Evolutionary conservation across 2,113 vertebrate species (phyloP).

Genomic region (Sapayoa aenigma): DNA sequence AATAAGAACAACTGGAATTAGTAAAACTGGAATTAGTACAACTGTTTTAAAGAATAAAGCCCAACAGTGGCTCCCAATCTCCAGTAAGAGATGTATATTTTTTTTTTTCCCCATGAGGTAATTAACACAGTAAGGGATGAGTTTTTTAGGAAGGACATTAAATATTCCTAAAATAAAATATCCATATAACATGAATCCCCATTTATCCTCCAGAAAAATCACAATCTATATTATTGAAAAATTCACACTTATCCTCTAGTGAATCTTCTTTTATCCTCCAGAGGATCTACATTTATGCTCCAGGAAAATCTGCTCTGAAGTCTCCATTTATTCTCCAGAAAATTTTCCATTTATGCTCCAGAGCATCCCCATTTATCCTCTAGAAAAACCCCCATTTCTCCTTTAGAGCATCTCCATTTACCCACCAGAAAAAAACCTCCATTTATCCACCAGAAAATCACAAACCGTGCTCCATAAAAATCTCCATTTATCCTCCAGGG

Average conservation of each 20-base stretch:
- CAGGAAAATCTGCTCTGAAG: too few relatives aligned
- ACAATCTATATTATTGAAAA: too few relatives aligned
- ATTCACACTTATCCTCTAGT: background rate
- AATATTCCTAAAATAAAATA: background rate
- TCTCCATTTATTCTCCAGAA: background rate
- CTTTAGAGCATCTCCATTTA: background rate
- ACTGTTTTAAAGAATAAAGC: background rate
- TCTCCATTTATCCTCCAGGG: too few relatives aligned
- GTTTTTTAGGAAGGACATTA: background rate
- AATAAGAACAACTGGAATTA: background rate
- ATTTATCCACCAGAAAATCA: background rate
- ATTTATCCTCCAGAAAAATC: background rate
- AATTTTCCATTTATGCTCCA: background rate
- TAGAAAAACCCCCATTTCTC: background rate
- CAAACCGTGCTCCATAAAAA: too few relatives aligned
- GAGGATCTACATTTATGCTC: background rate
- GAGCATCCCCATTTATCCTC: background rate
- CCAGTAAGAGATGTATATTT: background rate
- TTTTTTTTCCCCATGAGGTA: background rate
- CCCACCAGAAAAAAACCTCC: background rate
- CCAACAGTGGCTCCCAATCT: background rate
- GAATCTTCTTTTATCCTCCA: background rate
- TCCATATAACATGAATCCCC: background rate
- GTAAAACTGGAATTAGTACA: background rate
- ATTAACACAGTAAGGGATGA: background rate